phyloP scores from a whole-genome alignment of 2,113 vertebrate species.

The Enhydra lutris region DNA sequence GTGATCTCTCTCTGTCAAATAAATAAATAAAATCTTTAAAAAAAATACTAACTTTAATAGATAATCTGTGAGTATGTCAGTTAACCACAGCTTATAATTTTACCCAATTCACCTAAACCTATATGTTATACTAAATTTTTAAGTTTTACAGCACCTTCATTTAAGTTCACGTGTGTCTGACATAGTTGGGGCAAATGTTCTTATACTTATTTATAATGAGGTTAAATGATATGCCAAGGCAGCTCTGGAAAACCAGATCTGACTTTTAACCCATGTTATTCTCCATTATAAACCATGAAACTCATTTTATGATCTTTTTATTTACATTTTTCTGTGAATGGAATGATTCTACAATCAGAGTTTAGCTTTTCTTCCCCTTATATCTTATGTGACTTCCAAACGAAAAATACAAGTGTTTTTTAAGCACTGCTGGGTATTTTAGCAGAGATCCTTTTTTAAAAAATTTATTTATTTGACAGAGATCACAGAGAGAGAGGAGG shows the following conservation, averaged over 20 bases:
- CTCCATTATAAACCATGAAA: constrained; percentile 21
- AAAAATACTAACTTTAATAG: neutral
- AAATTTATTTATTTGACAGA: too few relatives aligned
- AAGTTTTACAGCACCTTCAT: neutral
- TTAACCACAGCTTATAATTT: constrained; percentile 5
- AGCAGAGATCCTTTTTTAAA: neutral
- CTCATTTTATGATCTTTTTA: neutral
- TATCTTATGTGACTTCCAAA: neutral
- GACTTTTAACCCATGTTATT: neutral
- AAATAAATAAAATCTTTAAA: neutral
- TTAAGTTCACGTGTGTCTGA: neutral
- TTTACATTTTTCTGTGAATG: neutral
- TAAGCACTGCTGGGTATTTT: neutral
- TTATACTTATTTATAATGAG: neutral
- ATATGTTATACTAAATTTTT: constrained; percentile 17
- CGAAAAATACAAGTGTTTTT: neutral
- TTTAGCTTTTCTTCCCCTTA: neutral
- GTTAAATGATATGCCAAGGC: neutral
- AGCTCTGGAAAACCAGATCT: neutral
- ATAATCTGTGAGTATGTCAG: neutral
- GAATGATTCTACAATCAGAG: neutral
- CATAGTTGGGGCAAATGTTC: neutral
- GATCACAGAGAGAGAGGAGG: too few relatives aligned
- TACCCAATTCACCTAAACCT: constrained; percentile 3
- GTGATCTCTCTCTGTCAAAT: too few relatives aligned